Evolutionary conservation across 1,140 invertebrate species (phyloP), one percentile per base, ranked within the genome.

Genomic region (Tetramorium parvispinum): DNA sequence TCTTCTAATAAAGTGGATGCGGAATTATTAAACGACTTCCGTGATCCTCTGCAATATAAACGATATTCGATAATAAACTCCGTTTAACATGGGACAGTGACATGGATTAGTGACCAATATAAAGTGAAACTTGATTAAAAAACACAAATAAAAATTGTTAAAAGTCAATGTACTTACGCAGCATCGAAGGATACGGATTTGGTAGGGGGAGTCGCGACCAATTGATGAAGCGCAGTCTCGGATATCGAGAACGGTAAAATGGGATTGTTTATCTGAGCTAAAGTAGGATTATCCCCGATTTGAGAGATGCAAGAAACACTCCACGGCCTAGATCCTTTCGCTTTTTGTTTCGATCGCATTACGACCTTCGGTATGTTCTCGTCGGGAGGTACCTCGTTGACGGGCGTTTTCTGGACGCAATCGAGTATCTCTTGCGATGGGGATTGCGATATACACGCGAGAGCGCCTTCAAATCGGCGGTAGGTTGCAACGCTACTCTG

Each of bases 271-370:
- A 91, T 93, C 40, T 93, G 91, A 86, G 91, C 90, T 32, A 92
- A 76, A 63, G 88, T 85, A 27, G 88, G 79, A 32, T 86, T 88
- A 24, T 91, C 87, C 8, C 92, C 93, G 85, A 97, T 94, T 92
- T 97, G 97, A 32, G 97, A 97, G 13, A 98, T 95, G 86, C 97
- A 98, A 8, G 98, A 97, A 10, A 98, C 97, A 82, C 97, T 98
- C 97, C 97, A 98, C 1, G 98, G 98, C 63, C 98, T 95, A 51
- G 96, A 96, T 78, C 95, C 95, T 87, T 95, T 95, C 68, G 91
- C 89, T 18, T 94, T 94, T 76, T 93, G 94, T 87, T 95, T 96
- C 7, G 93, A 91, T 13, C 96, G 92, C 93, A 96, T 92, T 37
- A 95, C 92, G 32, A 96, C 95, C 89, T 94, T 95, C 49, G 94